Conservation (phyloP, 1,140 invertebrate species). For the Apis dorsata region DNA sequence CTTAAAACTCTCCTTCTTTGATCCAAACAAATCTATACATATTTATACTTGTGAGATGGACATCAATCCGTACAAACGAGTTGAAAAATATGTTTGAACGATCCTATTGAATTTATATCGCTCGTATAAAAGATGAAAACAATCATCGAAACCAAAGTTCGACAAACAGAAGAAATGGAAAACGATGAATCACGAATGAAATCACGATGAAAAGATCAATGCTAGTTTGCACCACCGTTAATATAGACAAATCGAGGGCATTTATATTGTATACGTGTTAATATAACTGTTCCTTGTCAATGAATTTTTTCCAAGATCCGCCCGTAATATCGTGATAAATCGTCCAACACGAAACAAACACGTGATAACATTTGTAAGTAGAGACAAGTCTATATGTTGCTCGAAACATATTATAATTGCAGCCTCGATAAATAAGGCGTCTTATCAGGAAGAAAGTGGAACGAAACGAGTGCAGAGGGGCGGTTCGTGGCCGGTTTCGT, state of each 20-base stretch:
- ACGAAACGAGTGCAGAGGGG: neutral
- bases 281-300: constrained; percentile 9
- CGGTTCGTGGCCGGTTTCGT: neutral
- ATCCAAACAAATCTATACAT: too few species aligned
- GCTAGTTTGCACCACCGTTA: neutral
- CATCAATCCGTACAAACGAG: too few species aligned
- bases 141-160: too few species aligned
- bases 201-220: neutral
- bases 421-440: constrained; percentile 10
- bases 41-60: too few species aligned
- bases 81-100: too few species aligned
- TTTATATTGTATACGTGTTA: neutral
- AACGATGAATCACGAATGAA: neutral
- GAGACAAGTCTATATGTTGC: constrained; percentile 22
- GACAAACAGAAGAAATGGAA: too few species aligned
- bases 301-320: neutral
- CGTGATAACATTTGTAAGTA: constrained; percentile 30
- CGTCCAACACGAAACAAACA: neutral
- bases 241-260: neutral
- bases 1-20: too few species aligned
- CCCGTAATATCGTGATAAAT: constrained; percentile 15
- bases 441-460: constrained; percentile 31
- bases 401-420: constrained; percentile 26
- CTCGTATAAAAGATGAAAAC: too few species aligned
- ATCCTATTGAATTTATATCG: too few species aligned